Conservation (phyloP, 92 coral and sea anemone species). For the Isaurus tuberculatus region DNA sequence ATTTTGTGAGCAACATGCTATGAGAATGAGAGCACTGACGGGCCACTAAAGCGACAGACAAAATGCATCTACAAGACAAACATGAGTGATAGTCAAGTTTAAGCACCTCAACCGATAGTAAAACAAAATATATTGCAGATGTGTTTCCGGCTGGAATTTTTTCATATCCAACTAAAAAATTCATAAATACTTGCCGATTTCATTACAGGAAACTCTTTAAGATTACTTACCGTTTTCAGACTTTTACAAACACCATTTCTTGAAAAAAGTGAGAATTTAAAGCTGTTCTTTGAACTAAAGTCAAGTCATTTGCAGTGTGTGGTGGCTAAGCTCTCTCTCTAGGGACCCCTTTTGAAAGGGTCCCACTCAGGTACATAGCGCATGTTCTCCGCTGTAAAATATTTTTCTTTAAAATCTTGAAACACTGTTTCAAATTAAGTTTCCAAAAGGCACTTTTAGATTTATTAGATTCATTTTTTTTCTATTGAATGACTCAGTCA, state of each 20-base stretch:
- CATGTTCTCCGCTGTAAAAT: neutral
- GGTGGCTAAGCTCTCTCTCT: conserved; percentile 30
- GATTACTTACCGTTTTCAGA: conserved; percentile 13
- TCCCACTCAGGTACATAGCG: neutral
- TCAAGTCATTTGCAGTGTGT: neutral
- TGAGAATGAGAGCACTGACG: neutral
- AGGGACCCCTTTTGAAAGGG: conserved; percentile 11
- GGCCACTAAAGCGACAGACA: neutral
- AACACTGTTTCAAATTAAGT: neutral
- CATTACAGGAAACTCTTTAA: neutral
- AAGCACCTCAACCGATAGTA: neutral
- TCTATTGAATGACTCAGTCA: neutral
- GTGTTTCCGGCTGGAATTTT: neutral
- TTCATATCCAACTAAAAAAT: neutral
- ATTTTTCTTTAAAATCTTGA: neutral
- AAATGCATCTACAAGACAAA: neutral
- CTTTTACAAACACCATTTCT: neutral
- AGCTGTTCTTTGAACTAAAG: neutral
- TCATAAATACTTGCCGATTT: too few species aligned
- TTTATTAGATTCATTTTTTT: neutral
- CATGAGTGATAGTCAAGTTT: neutral
- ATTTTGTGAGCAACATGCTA: neutral
- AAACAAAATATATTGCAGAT: neutral
- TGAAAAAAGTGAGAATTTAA: neutral
- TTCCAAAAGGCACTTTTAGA: neutral